phyloP scores from a whole-genome alignment of 2,888 invertebrate species.

The Apeira syringaria region DNA sequence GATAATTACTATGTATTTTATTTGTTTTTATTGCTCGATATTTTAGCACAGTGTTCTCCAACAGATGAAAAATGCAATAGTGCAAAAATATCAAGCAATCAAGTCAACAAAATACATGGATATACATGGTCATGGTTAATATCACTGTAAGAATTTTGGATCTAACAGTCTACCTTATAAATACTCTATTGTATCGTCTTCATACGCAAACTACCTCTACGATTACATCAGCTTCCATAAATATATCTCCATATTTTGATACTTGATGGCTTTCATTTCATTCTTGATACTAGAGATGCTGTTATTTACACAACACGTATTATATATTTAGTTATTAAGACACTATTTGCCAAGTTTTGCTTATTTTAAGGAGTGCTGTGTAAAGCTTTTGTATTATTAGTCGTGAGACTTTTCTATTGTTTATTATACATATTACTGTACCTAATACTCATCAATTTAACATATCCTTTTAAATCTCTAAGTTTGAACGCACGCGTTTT shows the following conservation, averaged over 20 bases:
- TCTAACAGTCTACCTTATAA: too few species aligned
- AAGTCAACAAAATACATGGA: too few species aligned
- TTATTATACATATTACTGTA: constrained; percentile 38
- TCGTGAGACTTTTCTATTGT: constrained; percentile 48
- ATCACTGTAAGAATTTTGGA: too few species aligned
- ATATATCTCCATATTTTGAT: neutral
- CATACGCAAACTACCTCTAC: constrained; percentile 22
- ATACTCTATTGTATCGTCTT: too few species aligned
- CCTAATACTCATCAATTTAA: constrained; percentile 68
- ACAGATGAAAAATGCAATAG: too few species aligned
- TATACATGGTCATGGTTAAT: too few species aligned
- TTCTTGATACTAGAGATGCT: neutral
- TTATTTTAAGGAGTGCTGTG: constrained; percentile 73
- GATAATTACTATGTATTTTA: too few species aligned
- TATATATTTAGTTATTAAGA: constrained; percentile 29
- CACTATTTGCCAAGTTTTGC: constrained; percentile 73
- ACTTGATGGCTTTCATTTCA: neutral
- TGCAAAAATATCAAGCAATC: too few species aligned
- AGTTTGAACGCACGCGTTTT: constrained; percentile 59
- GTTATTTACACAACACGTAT: constrained; percentile 17
- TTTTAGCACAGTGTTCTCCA: too few species aligned
- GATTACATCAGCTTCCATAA: constrained; percentile 16
- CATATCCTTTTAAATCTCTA: constrained; percentile 64
- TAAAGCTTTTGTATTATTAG: constrained; percentile 58
- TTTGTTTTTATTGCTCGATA: too few species aligned